Conservation (phyloP, 2,113 vertebrate species). For the Rhinopomastus cyanomelas region DNA sequence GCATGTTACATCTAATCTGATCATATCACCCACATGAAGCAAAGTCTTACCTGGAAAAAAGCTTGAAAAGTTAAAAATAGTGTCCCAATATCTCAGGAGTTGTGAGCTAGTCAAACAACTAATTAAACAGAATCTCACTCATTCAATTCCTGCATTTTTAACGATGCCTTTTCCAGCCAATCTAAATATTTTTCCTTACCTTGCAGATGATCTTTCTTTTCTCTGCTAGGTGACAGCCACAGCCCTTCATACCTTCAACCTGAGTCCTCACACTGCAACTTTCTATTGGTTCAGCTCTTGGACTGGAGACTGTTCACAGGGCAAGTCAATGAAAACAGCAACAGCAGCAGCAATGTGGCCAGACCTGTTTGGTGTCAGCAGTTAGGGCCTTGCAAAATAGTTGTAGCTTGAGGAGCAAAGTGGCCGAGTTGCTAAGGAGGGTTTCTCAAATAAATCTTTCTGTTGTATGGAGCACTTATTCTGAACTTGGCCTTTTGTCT, state of each 20-base stretch:
- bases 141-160: background rate
- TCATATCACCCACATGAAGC: background rate
- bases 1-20: background rate
- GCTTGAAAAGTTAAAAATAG: background rate
- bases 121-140: background rate
- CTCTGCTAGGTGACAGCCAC: background rate
- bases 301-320: background rate
- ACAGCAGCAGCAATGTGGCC: constrained; percentile 30
- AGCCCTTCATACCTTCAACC: background rate
- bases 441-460: constrained; percentile 7
- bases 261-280: background rate
- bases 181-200: background rate
- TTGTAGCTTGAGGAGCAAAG: constrained; percentile 26
- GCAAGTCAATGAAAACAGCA: constrained; percentile 15
- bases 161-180: background rate
- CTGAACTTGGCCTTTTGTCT: background rate
- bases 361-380: constrained; percentile 27
- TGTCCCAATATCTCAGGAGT: background rate
- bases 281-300: background rate
- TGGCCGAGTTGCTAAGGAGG: background rate
- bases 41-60: background rate
- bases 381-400: constrained; percentile 20
- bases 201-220: background rate
- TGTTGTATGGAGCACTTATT: background rate
- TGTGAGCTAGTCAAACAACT: background rate